phyloP scores from a whole-genome alignment of 2,113 vertebrate genomes.

The Numida meleagris region DNA sequence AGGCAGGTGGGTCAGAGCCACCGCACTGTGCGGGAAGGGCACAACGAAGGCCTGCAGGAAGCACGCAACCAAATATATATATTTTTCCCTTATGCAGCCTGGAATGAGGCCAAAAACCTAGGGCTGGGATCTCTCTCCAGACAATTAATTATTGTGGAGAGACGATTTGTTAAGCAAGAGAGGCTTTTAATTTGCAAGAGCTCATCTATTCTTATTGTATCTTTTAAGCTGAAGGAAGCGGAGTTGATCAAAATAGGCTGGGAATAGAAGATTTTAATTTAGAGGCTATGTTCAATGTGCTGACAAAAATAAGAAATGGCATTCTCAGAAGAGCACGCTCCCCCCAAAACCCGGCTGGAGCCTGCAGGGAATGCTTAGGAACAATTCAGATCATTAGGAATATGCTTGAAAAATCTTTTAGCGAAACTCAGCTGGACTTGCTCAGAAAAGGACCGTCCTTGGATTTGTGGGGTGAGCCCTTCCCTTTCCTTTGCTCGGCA shows the following conservation, averaged over 20 bases:
- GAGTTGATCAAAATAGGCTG: conserved; percentile 53
- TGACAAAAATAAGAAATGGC: conserved; percentile 52
- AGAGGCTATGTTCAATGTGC: conserved; percentile 41
- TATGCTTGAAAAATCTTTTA: background rate
- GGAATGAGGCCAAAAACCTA: conserved; percentile 37
- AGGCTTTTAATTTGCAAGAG: conserved; percentile 70
- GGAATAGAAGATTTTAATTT: conserved; percentile 68
- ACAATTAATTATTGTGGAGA: conserved; percentile 64
- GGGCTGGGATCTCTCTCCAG: conserved; percentile 37
- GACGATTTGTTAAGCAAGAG: conserved; percentile 62
- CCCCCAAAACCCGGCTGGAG: background rate
- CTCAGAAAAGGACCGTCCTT: background rate
- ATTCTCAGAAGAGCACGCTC: background rate
- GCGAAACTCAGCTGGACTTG: background rate
- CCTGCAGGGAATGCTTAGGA: background rate
- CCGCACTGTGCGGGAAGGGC: background rate
- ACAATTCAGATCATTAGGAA: background rate
- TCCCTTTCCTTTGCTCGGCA: background rate
- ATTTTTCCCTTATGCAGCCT: background rate
- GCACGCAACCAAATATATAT: background rate
- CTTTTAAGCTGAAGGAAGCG: conserved; percentile 54
- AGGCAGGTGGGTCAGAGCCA: background rate
- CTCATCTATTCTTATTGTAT: conserved; percentile 63
- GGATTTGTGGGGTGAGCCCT: background rate
- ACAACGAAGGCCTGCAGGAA: background rate